Base-by-base conservation (phyloP, 64 coral and sea anemone species). In the Montipora efflorescens region DNA sequence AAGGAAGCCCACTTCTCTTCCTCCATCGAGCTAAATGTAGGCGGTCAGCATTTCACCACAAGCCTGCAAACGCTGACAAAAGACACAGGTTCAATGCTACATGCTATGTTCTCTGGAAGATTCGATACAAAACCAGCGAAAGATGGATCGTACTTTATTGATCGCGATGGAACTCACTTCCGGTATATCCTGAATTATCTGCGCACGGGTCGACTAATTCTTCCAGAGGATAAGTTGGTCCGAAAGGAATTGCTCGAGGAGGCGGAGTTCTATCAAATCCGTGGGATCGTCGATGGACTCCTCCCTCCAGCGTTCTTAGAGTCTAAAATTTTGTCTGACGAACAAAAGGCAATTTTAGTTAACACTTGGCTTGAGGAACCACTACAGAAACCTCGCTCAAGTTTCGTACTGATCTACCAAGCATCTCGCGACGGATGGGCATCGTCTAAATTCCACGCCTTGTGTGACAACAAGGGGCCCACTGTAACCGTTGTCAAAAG, bases 401-500 rank as follows among this genome's bases (percentile, higher is more conserved):
- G 10, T 14, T 67, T 67, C 15, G 62, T 67, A 18, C 12, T 67
- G 62, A 9, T 9, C 15, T 67, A 67, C 15, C 62, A 14, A 14
- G 62, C 62, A 14, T 67, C 62, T 67, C 62, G 8, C 0, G 62
- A 67, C 16, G 62, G 62, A 67, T 67, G 11, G 11, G 8, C 0
- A 67, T 9, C 62, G 11, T 9, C 47, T 46, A 19, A 36, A 52
- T 95, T 95, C 79, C 81, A 91, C 28, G 48, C 21, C 9, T 48
- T 16, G 23, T 95, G 94, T 55, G 83, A 84, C 5, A 59, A 80
- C 22, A 87, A 95, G 77, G 94, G 94, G 0, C 90, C 89, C 1
- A 95, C 94, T 44, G 22, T 95, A 1, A 74, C 90, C 12, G 5
- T 95, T 15, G 90, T 87, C 23, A 71, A 89, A 46, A 92, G 78